phyloP scores from a whole-genome alignment of 2,113 vertebrate genomes.

The Brienomyrus longianalis region DNA sequence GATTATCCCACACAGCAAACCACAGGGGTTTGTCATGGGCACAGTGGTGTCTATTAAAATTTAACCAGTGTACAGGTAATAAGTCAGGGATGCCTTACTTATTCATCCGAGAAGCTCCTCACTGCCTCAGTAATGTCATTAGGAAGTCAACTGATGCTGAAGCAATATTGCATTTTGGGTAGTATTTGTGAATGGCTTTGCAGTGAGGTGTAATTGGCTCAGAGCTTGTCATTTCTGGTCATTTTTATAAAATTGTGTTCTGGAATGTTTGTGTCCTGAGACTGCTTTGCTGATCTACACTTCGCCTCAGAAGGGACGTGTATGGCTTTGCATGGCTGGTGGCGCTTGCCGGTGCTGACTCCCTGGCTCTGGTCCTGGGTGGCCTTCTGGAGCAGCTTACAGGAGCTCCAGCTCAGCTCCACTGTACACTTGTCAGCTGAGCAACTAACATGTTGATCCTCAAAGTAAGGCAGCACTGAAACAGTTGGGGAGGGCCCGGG shows the following conservation, averaged over 20 bases:
- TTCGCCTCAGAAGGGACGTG: background rate
- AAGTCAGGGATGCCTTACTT: background rate
- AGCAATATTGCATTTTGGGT: slow-evolving; percentile 1
- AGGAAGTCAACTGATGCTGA: background rate
- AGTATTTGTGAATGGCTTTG: slow-evolving; percentile 10
- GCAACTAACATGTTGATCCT: background rate
- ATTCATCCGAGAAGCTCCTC: background rate
- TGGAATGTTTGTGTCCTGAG: background rate
- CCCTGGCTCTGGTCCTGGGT: background rate
- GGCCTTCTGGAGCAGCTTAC: background rate
- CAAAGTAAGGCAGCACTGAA: background rate
- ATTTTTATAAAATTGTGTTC: background rate
- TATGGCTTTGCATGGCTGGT: slow-evolving; percentile 4
- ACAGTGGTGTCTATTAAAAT: slow-evolving; percentile 10
- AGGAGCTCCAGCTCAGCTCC: background rate
- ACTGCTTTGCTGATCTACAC: background rate
- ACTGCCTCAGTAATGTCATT: slow-evolving; percentile 15
- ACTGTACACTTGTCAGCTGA: background rate
- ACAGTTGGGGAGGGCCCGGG: background rate
- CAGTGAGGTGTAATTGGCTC: background rate
- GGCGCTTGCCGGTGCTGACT: background rate
- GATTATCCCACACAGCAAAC: background rate
- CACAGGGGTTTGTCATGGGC: background rate
- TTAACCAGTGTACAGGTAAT: slow-evolving; percentile 15
- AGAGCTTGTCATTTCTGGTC: background rate